A percentile compares a stretch with the other conserved stretches of the same genome.
These are phyloP conservation scores for Teinopalpus imperialis DNA, from an alignment of 2,888 invertebrate species.

Conservation along the genomic window DNA sequence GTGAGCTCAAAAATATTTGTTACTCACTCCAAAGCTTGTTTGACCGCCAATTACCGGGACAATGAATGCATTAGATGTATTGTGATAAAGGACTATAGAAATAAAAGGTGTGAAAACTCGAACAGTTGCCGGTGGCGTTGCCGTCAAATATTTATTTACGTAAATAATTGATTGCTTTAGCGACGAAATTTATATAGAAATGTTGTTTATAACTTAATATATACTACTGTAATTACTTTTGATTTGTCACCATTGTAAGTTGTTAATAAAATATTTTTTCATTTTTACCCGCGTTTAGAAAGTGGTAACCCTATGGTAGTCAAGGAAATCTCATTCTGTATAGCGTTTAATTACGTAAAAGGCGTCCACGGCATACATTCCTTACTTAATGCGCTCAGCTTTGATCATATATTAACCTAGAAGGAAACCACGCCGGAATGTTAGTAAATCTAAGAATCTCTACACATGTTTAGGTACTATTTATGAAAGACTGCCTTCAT, in stretches of 20 bases:
- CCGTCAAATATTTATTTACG: constrained; percentile 5
- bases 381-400: constrained; percentile 2
- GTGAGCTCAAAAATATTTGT: constrained; percentile 5
- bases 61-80: constrained; percentile 21
- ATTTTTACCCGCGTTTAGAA: too few species aligned
- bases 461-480: background rate
- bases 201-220: too few species aligned
- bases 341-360: constrained; percentile 11
- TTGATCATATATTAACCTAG: constrained; percentile 15
- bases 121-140: too few species aligned
- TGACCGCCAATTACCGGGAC: constrained; percentile 12
- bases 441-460: background rate
- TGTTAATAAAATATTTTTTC: too few species aligned
- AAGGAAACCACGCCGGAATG: background rate
- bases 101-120: constrained; percentile 14
- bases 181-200: too few species aligned
- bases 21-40: background rate
- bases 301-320: background rate
- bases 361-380: constrained; percentile 7
- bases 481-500: too few species aligned
- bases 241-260: too few species aligned
- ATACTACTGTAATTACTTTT: too few species aligned
- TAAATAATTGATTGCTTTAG: constrained; percentile 1
- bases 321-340: constrained; percentile 1
- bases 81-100: constrained; percentile 15